A percentile compares a stretch with the other conserved stretches of the same genome.
These are phyloP conservation scores for Lacerta bilineata DNA, from an alignment of 2,797 vertebrate genomes.

Conservation along the genomic window DNA sequence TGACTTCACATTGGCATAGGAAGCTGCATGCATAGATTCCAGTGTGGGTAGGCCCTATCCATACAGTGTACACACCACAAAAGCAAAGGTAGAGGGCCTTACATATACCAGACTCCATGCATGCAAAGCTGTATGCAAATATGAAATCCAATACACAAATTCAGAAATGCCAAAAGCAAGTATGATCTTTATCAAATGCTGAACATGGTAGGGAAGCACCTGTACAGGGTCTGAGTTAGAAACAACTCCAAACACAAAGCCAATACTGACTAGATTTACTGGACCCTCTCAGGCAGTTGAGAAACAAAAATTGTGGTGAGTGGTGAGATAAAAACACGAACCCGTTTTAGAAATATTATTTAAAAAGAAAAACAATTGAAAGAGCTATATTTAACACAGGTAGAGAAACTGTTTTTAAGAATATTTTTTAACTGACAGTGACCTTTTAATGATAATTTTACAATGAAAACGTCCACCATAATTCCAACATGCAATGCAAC, in stretches of 20 bases:
- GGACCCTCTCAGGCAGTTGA: not conserved
- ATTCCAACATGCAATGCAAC: conserved; percentile 60
- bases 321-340: conserved; percentile 13
- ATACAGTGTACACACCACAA: not conserved
- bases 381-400: conserved; percentile 68
- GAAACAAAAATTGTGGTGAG: conserved; percentile 35
- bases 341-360: conserved; percentile 35
- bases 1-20: not conserved
- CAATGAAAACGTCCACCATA: conserved; percentile 67
- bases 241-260: conserved; percentile 41
- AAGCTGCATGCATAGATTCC: not conserved
- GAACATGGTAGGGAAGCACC: conserved; percentile 4
- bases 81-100: not conserved
- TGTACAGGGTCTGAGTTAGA: conserved; percentile 44
- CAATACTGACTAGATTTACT: conserved; percentile 10
- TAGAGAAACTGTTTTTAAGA: conserved; percentile 56
- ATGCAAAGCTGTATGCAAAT: not conserved
- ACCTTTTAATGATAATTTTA: conserved; percentile 73
- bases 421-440: conserved; percentile 70
- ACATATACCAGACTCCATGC: not conserved
- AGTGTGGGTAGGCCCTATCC: not conserved
- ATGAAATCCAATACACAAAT: not conserved
- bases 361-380: conserved; percentile 24
- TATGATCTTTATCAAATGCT: conserved; percentile 39
- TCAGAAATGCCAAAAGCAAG: not conserved